Evolutionary conservation across 1,140 invertebrate genomes (phyloP).

Genomic region (Brachionus rubens): DNA sequence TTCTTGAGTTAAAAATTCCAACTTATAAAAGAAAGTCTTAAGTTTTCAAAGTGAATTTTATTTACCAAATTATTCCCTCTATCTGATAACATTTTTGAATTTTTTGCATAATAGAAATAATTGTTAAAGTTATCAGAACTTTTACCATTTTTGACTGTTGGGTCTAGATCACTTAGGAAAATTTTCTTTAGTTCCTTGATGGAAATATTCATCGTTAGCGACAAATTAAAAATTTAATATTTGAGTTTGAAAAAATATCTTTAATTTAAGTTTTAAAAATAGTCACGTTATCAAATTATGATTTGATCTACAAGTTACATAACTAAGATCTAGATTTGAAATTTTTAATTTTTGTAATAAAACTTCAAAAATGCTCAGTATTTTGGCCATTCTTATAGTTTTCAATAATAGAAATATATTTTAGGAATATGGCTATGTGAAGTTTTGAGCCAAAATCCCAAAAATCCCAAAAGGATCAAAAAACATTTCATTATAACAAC

Average conservation of each 20-base stretch:
- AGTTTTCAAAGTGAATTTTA: too few species aligned
- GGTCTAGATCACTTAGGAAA: neutral
- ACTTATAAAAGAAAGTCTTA: too few species aligned
- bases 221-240: neutral
- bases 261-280: neutral
- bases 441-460: too few species aligned
- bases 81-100: neutral
- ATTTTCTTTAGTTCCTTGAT: constrained; percentile 3
- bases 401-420: too few species aligned
- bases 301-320: too few species aligned
- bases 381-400: too few species aligned
- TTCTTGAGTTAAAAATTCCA: neutral
- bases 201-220: neutral
- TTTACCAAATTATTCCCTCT: neutral
- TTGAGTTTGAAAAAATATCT: neutral
- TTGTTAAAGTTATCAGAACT: neutral
- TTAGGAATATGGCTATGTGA: too few species aligned
- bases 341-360: too few species aligned
- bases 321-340: too few species aligned
- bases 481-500: too few species aligned
- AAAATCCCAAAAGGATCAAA: too few species aligned
- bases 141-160: neutral
- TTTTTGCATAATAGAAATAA: neutral
- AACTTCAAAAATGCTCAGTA: too few species aligned
- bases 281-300: neutral